Percentiles rank a stretch among this genome's conserved stretches.
phyloP scores from a whole-genome alignment of 2,113 vertebrate species.

The Vombatus ursinus region DNA sequence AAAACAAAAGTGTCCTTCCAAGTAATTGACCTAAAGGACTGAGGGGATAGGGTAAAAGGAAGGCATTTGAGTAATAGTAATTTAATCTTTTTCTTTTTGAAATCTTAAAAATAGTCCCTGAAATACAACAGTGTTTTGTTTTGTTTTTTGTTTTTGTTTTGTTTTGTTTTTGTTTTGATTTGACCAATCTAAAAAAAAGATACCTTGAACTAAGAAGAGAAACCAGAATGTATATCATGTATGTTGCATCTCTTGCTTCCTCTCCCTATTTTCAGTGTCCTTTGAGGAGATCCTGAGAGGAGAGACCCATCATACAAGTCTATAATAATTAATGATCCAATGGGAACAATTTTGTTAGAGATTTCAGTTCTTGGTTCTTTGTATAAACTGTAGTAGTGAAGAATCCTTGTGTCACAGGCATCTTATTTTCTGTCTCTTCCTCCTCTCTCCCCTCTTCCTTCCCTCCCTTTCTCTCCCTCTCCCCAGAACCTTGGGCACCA shows the following conservation, averaged over 20 bases:
- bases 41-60: neutral
- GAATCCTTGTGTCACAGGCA: neutral
- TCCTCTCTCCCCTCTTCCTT: neutral
- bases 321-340: neutral
- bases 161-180: constrained; percentile 5
- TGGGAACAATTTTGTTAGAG: neutral
- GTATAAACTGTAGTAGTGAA: neutral
- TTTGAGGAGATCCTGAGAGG: neutral
- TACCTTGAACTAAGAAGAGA: neutral
- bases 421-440: neutral
- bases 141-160: neutral
- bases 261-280: neutral
- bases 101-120: neutral
- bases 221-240: neutral
- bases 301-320: neutral
- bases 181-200: constrained; percentile 11
- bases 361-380: neutral
- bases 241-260: neutral
- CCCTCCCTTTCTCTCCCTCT: neutral
- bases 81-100: neutral
- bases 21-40: neutral
- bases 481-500: constrained; percentile 1
- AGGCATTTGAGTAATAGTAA: neutral
- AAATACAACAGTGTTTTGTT: neutral
- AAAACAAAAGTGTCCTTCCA: neutral